These are phyloP conservation scores for Heteromyza rotundicornis DNA, from an alignment of 2,888 invertebrate genomes.

Conservation along the genomic window DNA sequence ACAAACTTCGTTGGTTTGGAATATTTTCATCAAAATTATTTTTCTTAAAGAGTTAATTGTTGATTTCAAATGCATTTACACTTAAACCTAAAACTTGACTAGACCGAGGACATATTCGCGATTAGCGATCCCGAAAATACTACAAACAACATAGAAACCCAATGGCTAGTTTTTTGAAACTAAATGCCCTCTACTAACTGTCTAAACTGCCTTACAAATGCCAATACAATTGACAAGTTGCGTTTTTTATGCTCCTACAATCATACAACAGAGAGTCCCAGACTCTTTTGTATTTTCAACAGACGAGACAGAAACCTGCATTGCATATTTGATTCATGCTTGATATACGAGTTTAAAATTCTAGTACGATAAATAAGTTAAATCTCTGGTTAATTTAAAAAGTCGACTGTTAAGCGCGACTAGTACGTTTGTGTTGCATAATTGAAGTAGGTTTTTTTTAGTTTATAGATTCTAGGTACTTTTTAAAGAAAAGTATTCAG, in stretches of 20 bases:
- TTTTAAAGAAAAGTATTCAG: background rate
- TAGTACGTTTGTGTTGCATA: background rate
- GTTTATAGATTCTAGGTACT: background rate
- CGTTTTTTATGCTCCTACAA: conserved; percentile 44
- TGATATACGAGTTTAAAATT: conserved; percentile 3
- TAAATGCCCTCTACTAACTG: background rate
- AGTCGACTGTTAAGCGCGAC: background rate
- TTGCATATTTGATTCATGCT: background rate
- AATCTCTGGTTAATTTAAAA: background rate
- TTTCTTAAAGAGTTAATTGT: no score
- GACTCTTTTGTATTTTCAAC: no score
- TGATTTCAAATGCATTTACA: no score
- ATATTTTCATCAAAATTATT: no score
- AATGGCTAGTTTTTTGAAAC: background rate
- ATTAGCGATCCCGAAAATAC: no score
- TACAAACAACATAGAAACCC: background rate
- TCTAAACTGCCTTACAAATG: background rate
- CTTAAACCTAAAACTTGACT: no score
- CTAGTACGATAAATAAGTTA: background rate
- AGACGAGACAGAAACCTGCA: conserved; percentile 1
- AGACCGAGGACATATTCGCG: no score
- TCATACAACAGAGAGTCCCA: no score
- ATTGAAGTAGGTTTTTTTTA: background rate
- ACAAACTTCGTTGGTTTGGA: no score
- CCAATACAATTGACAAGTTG: conserved; percentile 51